Evolutionary conservation across 2,113 vertebrate genomes (phyloP), one percentile per base, ranked within the genome.

Genomic region (Nothoprocta perdicaria): DNA sequence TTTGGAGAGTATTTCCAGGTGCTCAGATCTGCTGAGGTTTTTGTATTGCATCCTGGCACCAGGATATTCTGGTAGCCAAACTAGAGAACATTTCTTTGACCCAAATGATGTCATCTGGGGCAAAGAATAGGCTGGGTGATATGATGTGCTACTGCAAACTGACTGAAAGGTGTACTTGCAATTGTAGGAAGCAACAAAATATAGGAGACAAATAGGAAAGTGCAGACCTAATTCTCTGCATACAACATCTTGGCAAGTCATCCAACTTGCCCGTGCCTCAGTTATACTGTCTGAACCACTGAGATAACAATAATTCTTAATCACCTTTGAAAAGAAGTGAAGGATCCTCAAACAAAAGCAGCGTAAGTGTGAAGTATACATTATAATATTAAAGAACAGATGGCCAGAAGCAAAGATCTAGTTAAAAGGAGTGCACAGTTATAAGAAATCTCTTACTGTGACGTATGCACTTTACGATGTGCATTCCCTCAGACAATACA

Each of bases 351-450:
- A 88, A 86, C 88, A 94, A 96, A 93, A 93, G 82, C 83, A 53
- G 58, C 2, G 68, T 80, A 95, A 93, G 81, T 95, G 93, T 89
- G 80, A 95, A 95, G 92, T 83, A 82, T 92, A 91, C 90, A 86
- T 95, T 91, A 93, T 95, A 86, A 90, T 94, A 95, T 96, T 95
- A 87, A 93, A 95, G 72, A 94, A 80, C 90, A 95, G 95, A 95
- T 96, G 95, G 92, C 75, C 68, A 40, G 95, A 67, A 94, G 86
- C 93, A 95, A 84, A 84, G 90, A 80, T 85, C 68, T 85, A 92
- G 87, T 94, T 97, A 95, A 95, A 90, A 94, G 74, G 84, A 89
- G n/a, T 87, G 63, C 50, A 43, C 92, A 90, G 89, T 86, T 91
- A 89, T 62, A 91, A 95, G 89, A 92, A 96, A 96, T 81, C 76